Evolutionary conservation across 2,797 vertebrate species (phyloP).

Genomic region (Scarus forsteni): DNA sequence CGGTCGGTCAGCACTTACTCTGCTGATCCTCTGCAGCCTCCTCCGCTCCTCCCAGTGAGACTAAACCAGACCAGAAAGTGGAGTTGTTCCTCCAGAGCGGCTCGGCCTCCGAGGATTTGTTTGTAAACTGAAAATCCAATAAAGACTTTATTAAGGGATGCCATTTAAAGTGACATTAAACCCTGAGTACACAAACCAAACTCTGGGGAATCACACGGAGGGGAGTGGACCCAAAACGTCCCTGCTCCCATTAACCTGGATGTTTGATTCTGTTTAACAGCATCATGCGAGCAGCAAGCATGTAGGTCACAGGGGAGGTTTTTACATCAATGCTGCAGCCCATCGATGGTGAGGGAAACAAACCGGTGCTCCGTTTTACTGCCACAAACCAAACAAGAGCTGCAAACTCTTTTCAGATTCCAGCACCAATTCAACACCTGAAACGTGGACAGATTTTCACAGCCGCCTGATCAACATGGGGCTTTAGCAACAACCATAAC

Average conservation of each 20-base stretch:
- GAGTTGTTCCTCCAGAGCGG: neutral
- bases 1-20: neutral
- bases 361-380: slow-evolving; percentile 12
- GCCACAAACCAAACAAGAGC: neutral
- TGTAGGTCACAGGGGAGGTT: slow-evolving; percentile 32
- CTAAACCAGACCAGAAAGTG: neutral
- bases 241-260: slow-evolving; percentile 50
- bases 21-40: neutral
- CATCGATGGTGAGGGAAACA: slow-evolving; percentile 14
- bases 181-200: slow-evolving; percentile 22
- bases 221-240: neutral
- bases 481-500: too few relatives aligned
- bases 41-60: neutral
- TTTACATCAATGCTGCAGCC: slow-evolving; percentile 30
- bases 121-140: slow-evolving; percentile 39
- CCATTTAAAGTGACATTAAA: slow-evolving; percentile 36
- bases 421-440: neutral
- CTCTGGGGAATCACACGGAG: neutral
- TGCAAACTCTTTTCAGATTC: neutral
- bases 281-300: slow-evolving; percentile 13
- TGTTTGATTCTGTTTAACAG: slow-evolving; percentile 22
- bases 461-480: too few relatives aligned
- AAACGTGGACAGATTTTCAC: neutral
- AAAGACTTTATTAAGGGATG: slow-evolving; percentile 18
- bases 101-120: slow-evolving; percentile 13